Conservation (phyloP, 2,888 invertebrate genomes). For the Torymus aiolomorphi region DNA sequence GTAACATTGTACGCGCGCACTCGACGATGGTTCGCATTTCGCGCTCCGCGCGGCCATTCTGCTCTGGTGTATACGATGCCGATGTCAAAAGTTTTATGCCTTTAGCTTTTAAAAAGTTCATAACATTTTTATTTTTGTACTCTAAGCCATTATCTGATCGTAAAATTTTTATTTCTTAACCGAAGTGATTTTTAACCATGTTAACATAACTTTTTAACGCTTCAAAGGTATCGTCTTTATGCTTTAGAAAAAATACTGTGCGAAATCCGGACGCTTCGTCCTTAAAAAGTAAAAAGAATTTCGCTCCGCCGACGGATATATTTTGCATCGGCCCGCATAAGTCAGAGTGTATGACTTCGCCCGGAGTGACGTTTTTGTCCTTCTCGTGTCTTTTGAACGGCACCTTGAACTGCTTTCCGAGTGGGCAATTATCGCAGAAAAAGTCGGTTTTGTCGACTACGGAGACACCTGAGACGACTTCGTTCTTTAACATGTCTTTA, state of each 20-base stretch:
- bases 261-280: too few relatives aligned
- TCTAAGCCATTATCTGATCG: too few relatives aligned
- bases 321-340: constrained; percentile 32
- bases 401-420: constrained; percentile 17
- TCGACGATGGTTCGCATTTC: background rate
- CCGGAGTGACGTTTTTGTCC: background rate
- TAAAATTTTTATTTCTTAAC: too few relatives aligned
- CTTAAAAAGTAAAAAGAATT: constrained; percentile 52
- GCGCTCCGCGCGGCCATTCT: too few relatives aligned
- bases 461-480: background rate
- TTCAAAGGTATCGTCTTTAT: constrained; percentile 39
- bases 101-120: too few relatives aligned
- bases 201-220: constrained; percentile 2
- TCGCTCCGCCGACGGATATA: constrained; percentile 28
- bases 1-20: background rate
- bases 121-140: too few relatives aligned
- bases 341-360: too few relatives aligned
- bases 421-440: constrained; percentile 21
- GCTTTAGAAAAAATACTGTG: constrained; percentile 34
- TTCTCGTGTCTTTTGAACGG: constrained; percentile 33
- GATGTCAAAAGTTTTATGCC: too few relatives aligned
- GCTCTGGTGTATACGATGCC: too few relatives aligned
- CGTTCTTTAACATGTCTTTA: background rate
- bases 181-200: too few relatives aligned
- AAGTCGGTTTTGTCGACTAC: too few relatives aligned